Evolutionary conservation across 2,888 invertebrate genomes (phyloP).

Genomic region (Callyntrura sp.): DNA sequence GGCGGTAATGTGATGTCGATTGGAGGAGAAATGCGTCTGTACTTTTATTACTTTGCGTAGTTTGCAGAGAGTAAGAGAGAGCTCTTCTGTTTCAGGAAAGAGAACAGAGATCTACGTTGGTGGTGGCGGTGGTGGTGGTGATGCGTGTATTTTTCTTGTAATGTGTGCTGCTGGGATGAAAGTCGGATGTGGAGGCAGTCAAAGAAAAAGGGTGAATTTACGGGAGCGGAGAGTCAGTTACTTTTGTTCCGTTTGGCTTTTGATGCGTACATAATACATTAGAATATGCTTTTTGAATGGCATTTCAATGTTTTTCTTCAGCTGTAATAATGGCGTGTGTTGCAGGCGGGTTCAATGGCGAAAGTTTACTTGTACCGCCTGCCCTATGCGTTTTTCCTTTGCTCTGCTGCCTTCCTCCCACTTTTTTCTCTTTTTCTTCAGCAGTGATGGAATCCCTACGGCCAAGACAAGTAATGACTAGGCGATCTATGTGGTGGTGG

Average conservation of each 20-base stretch:
- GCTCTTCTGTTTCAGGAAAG: not conserved
- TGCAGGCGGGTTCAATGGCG: constrained; percentile 23
- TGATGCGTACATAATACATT: constrained; percentile 46
- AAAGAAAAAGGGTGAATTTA: constrained; percentile 4
- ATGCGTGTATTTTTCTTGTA: not conserved
- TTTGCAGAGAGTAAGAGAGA: not conserved
- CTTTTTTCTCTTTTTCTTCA: not conserved
- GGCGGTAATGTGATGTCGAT: not conserved
- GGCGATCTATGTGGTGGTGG: not conserved
- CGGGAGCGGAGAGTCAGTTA: not conserved
- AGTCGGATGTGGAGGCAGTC: not conserved
- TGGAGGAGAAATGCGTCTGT: not conserved
- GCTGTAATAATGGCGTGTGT: not conserved
- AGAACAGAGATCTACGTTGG: not conserved
- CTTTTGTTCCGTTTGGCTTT: not conserved
- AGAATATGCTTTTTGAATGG: constrained; percentile 29
- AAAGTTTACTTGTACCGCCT: not conserved
- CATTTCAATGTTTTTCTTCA: constrained; percentile 41
- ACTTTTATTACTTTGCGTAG: not conserved
- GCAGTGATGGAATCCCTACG: constrained; percentile 44
- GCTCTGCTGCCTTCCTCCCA: too few relatives aligned
- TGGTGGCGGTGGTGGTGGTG: not conserved
- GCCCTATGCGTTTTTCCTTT: too few relatives aligned
- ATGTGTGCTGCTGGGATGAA: not conserved
- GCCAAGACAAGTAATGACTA: constrained; percentile 55